Conservation (phyloP, 2,888 invertebrate genomes). For the Sminthurides aquaticus region DNA sequence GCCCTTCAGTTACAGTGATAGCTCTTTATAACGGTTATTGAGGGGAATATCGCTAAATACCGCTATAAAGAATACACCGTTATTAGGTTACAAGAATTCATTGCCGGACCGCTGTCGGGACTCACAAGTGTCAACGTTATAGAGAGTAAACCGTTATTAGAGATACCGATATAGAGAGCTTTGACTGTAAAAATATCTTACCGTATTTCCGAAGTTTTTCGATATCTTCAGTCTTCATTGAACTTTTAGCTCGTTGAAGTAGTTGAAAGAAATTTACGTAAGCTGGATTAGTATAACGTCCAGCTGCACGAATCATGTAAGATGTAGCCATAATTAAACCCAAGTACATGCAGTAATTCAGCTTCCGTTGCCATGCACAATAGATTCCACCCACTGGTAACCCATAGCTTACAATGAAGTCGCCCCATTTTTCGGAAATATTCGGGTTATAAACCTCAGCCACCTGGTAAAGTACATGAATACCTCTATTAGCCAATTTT, state of each 20-base stretch:
- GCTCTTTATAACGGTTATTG: no score
- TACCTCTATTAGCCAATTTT: no score
- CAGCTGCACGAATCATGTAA: slow-evolving; percentile 43
- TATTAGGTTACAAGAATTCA: no score
- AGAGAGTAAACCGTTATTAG: no score
- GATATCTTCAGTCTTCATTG: slow-evolving; percentile 46
- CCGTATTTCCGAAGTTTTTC: slow-evolving; percentile 29
- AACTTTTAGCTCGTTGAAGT: slow-evolving; percentile 50
- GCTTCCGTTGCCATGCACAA: slow-evolving; percentile 36
- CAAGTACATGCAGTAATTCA: slow-evolving; percentile 29
- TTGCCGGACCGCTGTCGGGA: no score
- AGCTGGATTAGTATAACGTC: slow-evolving; percentile 58
- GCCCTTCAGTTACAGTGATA: no score
- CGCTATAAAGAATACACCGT: no score
- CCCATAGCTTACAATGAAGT: slow-evolving; percentile 46
- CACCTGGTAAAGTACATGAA: no score
- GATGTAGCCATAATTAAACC: slow-evolving; percentile 27
- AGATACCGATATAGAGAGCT: no score
- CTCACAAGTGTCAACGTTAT: no score
- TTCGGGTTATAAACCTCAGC: slow-evolving; percentile 59
- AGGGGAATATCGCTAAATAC: no score
- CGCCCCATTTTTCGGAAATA: slow-evolving; percentile 63
- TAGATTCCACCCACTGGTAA: slow-evolving; percentile 33
- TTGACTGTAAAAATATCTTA: slow-evolving; percentile 11
- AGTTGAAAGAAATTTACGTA: slow-evolving; percentile 63